phyloP scores from a whole-genome alignment of 2,888 invertebrate species.

The Melanophora roralis region DNA sequence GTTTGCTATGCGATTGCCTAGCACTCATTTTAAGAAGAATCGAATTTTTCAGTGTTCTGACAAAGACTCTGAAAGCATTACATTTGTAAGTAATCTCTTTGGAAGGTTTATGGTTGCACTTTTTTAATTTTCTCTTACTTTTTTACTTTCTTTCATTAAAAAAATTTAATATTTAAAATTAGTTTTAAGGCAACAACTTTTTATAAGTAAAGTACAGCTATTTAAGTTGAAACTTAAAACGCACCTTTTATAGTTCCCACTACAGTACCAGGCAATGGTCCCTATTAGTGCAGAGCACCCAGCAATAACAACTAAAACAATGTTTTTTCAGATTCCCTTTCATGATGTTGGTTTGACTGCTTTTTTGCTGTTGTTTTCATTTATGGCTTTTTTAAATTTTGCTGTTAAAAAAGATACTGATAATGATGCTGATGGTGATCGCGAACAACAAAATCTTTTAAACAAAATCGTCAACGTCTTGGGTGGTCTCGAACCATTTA shows the following conservation, averaged over 20 bases:
- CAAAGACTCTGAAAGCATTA: no score
- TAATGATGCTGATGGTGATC: constrained; percentile 52
- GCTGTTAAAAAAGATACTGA: no score
- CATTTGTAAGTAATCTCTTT: no score
- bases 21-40: no score
- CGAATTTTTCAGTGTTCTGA: no score
- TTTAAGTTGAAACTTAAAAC: background rate
- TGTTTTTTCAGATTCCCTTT: constrained; percentile 23
- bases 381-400: background rate
- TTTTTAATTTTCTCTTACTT: no score
- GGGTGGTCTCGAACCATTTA: constrained; percentile 75
- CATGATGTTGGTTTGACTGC: constrained; percentile 31
- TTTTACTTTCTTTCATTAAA: no score
- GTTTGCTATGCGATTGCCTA: no score
- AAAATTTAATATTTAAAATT: no score
- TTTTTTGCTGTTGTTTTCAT: constrained; percentile 6
- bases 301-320: constrained; percentile 20
- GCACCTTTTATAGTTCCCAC: background rate
- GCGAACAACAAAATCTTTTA: constrained; percentile 59
- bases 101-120: no score
- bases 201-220: no score
- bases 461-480: constrained; percentile 69
- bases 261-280: background rate
- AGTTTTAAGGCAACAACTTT: no score
- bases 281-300: constrained; percentile 14